Conservation (phyloP, 2,888 invertebrate species). For the Acleris cristana region DNA sequence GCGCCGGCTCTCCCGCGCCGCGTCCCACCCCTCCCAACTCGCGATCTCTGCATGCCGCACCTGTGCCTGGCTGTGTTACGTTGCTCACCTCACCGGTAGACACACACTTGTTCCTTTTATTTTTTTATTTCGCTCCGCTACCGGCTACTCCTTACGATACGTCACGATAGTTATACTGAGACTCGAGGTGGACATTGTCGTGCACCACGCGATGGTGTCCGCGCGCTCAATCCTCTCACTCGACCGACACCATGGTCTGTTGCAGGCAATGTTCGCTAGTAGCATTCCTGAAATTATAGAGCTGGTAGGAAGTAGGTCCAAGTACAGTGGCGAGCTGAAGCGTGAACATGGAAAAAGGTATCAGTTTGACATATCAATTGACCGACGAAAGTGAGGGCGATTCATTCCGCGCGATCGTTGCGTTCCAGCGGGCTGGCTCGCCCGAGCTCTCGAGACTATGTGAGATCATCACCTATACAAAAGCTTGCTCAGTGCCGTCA, state of each 20-base stretch:
- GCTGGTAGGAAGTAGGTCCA: conserved; percentile 99
- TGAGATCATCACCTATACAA: conserved; percentile 75
- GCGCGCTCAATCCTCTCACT: conserved; percentile 66
- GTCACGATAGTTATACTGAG: conserved; percentile 77
- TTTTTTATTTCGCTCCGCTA: conserved; percentile 80
- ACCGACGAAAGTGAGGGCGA: conserved; percentile 76
- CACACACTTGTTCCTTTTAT: conserved; percentile 77
- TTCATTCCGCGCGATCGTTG: conserved; percentile 59
- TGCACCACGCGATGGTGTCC: conserved; percentile 81
- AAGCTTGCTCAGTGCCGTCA: conserved; percentile 85
- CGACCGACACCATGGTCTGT: conserved; percentile 86
- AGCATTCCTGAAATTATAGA: conserved; percentile 99
- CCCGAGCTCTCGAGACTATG: conserved; percentile 72
- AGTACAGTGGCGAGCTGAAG: conserved; percentile 99
- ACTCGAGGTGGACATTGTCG: conserved; percentile 81
- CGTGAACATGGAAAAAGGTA: conserved; percentile 99
- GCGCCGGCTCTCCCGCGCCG: conserved; percentile 57
- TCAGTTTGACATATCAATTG: conserved; percentile 80
- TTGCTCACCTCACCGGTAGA: conserved; percentile 83
- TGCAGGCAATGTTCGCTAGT: conserved; percentile 99
- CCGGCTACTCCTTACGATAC: conserved; percentile 75
- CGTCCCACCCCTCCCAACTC: conserved; percentile 67
- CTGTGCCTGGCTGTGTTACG: conserved; percentile 84
- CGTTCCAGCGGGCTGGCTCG: conserved; percentile 66
- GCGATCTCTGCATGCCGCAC: conserved; percentile 78